These are phyloP conservation scores for Crepidodera aurea DNA, from an alignment of 2,888 invertebrate species.

Conservation along the genomic window DNA sequence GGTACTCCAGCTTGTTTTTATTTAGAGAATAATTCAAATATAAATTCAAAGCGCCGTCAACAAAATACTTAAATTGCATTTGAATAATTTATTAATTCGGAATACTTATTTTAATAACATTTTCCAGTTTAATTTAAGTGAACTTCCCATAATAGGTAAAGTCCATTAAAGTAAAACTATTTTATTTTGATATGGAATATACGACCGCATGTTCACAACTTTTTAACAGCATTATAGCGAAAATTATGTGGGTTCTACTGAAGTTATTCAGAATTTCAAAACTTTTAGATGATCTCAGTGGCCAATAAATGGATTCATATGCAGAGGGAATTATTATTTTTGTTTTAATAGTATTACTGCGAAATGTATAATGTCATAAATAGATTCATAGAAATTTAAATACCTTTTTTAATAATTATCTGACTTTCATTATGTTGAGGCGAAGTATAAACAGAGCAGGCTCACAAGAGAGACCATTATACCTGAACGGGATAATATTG, in stretches of 20 bases:
- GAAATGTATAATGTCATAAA: too few relatives aligned
- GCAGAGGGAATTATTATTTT: too few relatives aligned
- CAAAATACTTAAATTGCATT: not conserved
- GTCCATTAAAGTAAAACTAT: slow-evolving; percentile 27
- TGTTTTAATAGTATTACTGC: too few relatives aligned
- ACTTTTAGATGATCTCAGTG: not conserved
- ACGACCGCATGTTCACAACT: slow-evolving; percentile 11
- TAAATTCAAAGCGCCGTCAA: too few relatives aligned
- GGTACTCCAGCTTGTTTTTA: not conserved
- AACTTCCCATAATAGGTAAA: slow-evolving; percentile 13
- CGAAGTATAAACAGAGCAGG: too few relatives aligned
- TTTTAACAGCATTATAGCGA: slow-evolving; percentile 14
- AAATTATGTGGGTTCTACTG: slow-evolving; percentile 15
- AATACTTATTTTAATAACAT: slow-evolving; percentile 1
- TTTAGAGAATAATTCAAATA: not conserved
- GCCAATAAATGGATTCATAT: too few relatives aligned
- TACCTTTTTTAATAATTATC: too few relatives aligned
- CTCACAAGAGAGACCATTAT: too few relatives aligned
- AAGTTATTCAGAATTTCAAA: slow-evolving; percentile 9
- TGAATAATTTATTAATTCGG: not conserved
- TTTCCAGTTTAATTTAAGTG: not conserved
- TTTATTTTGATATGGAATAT: slow-evolving; percentile 15
- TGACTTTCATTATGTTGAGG: too few relatives aligned
- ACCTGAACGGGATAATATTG: too few relatives aligned
- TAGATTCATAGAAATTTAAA: too few relatives aligned